phyloP scores from a whole-genome alignment of 2,113 vertebrate genomes.

The Gadus chalcogrammus region DNA sequence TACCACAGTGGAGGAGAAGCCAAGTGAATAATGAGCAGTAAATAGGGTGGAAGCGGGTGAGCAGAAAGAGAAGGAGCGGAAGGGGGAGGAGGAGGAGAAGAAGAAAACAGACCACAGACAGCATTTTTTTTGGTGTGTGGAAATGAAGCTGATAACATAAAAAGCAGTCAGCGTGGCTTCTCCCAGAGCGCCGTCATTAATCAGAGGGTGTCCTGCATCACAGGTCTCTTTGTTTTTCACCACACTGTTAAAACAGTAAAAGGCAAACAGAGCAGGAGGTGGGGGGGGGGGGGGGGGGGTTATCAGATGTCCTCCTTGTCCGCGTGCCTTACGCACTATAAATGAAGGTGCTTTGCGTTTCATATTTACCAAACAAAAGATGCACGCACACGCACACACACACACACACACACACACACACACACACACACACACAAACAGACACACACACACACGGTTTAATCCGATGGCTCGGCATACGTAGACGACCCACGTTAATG shows the following conservation, averaged over 20 bases:
- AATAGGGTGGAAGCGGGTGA: slow-evolving; percentile 28
- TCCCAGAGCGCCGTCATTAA: slow-evolving; percentile 52
- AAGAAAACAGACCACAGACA: slow-evolving; percentile 35
- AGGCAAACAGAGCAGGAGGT: slow-evolving; percentile 14
- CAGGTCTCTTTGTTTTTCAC: slow-evolving; percentile 38
- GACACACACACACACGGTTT: too few species aligned
- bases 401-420: too few species aligned
- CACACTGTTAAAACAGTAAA: slow-evolving; percentile 35
- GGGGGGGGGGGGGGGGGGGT: slow-evolving; percentile 30
- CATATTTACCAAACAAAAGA: too few species aligned
- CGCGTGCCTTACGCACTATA: not conserved
- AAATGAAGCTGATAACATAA: slow-evolving; percentile 62
- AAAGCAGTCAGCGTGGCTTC: slow-evolving; percentile 5
- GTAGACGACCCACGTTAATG: not conserved
- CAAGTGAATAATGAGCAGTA: slow-evolving; percentile 58
- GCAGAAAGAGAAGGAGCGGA: slow-evolving; percentile 18
- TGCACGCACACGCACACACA: too few species aligned
- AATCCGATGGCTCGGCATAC: too few species aligned
- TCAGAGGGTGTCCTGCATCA: slow-evolving; percentile 52
- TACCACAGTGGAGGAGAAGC: slow-evolving; percentile 49
- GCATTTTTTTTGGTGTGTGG: slow-evolving; percentile 37
- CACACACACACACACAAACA: too few species aligned
- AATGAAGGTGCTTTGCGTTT: not conserved
- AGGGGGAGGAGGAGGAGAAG: slow-evolving; percentile 18
- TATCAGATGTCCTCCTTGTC: slow-evolving; percentile 41